Evolutionary conservation across 2,888 invertebrate species (phyloP).

Genomic region (Trichogramma dendrolimi): DNA sequence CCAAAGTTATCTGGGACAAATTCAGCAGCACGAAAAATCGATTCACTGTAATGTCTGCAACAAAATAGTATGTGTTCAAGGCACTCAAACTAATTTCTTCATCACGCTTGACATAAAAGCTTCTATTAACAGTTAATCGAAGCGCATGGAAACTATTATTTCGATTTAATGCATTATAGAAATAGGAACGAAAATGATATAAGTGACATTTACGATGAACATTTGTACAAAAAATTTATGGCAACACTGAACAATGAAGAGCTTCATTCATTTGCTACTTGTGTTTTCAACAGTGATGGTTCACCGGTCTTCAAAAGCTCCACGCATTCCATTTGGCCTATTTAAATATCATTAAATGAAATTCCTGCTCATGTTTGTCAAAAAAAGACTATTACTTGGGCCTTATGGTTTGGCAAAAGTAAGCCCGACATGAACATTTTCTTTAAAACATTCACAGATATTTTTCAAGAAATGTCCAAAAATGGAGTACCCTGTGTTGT

Average conservation of each 20-base stretch:
- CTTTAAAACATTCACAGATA: conserved; percentile 11
- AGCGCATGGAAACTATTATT: too few relatives aligned
- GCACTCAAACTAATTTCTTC: too few relatives aligned
- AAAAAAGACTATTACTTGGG: conserved; percentile 19
- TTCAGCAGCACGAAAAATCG: too few relatives aligned
- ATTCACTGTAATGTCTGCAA: too few relatives aligned
- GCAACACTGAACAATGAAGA: conserved; percentile 10
- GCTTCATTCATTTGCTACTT: conserved; percentile 15
- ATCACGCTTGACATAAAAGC: too few relatives aligned
- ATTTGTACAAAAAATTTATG: conserved; percentile 19
- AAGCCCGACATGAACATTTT: conserved; percentile 19
- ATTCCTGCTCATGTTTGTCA: conserved; percentile 17
- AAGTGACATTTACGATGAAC: conserved; percentile 20
- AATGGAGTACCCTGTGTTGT: conserved; percentile 15
- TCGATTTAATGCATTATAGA: too few relatives aligned
- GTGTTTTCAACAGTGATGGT: conserved; percentile 28
- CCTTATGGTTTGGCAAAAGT: conserved; percentile 27
- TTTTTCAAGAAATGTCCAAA: neutral
- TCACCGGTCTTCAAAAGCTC: conserved; percentile 25
- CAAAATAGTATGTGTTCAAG: too few relatives aligned
- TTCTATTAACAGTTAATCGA: too few relatives aligned
- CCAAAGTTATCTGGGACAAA: conserved; percentile 5
- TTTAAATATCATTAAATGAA: conserved; percentile 28
- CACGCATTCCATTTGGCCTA: conserved; percentile 25
- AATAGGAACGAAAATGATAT: neutral